phyloP scores from a whole-genome alignment of 92 coral and sea anemone species.

The Actinernus sp. region DNA sequence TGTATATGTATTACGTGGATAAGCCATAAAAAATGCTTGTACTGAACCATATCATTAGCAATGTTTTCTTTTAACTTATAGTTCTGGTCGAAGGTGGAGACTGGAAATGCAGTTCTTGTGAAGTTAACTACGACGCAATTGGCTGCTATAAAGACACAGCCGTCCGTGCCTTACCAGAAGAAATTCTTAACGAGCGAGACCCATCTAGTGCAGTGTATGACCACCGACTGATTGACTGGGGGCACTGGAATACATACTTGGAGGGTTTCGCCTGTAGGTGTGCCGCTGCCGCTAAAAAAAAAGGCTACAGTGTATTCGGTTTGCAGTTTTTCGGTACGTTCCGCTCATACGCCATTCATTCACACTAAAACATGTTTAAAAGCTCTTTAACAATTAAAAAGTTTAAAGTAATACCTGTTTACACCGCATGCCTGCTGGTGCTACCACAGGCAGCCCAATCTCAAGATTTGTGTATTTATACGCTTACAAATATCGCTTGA shows the following conservation, averaged over 20 bases:
- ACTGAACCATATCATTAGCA: too few species aligned
- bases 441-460: too few species aligned
- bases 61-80: too few species aligned
- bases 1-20: too few species aligned
- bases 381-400: too few species aligned
- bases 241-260: constrained; percentile 76
- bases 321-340: constrained; percentile 82
- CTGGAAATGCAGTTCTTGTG: constrained; percentile 69
- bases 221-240: constrained; percentile 63
- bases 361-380: too few species aligned
- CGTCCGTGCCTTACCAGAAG: constrained; percentile 55
- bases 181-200: constrained; percentile 81
- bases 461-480: too few species aligned
- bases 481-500: too few species aligned
- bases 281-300: constrained; percentile 56
- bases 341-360: too few species aligned
- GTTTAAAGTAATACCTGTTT: too few species aligned
- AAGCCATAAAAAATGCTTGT: too few species aligned
- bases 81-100: constrained; percentile 20
- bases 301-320: constrained; percentile 75
- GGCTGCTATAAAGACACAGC: constrained; percentile 66
- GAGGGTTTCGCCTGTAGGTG: constrained; percentile 82
- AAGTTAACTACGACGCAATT: constrained; percentile 45
- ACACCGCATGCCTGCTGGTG: too few species aligned
- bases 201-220: constrained; percentile 57